Percentiles rank a stretch among this genome's conserved stretches.
Conservation (phyloP, 30 jellyfish, hydroid and myxozoan genomes). For the Euphysa ruthae region DNA sequence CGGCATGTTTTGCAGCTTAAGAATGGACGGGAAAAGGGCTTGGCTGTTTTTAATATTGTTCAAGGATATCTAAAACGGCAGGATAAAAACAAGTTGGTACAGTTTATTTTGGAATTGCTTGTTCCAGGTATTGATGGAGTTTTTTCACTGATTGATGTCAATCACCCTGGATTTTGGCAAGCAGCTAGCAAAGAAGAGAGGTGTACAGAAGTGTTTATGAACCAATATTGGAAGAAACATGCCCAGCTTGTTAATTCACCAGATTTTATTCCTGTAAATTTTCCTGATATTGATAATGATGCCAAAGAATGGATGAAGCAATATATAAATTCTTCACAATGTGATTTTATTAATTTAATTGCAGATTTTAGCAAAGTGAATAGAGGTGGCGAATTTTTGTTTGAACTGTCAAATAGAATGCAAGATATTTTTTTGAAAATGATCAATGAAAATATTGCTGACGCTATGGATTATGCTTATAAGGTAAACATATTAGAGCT, state of each 20-base stretch:
- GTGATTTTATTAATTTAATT: not conserved
- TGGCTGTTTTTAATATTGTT: not conserved
- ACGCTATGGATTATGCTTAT: not conserved
- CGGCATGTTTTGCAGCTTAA: not conserved
- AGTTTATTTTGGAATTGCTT: constrained; percentile 5
- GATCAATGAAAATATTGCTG: not conserved
- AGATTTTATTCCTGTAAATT: no score
- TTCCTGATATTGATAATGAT: no score
- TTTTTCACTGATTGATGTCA: not conserved
- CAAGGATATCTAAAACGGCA: not conserved
- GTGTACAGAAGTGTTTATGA: no score
- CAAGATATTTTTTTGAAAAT: not conserved
- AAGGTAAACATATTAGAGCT: not conserved
- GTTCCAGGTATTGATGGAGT: constrained; percentile 28
- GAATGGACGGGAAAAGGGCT: not conserved
- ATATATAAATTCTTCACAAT: not conserved
- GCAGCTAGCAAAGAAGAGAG: no score
- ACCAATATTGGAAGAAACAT: no score
- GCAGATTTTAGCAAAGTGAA: not conserved
- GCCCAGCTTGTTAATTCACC: no score
- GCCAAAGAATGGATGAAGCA: not conserved
- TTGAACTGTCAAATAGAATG: not conserved
- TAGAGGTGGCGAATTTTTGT: not conserved
- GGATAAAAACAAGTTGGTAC: not conserved
- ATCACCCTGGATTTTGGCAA: not conserved